phyloP scores from a whole-genome alignment of 1,140 invertebrate genomes.

The Andricus grossulariae region DNA sequence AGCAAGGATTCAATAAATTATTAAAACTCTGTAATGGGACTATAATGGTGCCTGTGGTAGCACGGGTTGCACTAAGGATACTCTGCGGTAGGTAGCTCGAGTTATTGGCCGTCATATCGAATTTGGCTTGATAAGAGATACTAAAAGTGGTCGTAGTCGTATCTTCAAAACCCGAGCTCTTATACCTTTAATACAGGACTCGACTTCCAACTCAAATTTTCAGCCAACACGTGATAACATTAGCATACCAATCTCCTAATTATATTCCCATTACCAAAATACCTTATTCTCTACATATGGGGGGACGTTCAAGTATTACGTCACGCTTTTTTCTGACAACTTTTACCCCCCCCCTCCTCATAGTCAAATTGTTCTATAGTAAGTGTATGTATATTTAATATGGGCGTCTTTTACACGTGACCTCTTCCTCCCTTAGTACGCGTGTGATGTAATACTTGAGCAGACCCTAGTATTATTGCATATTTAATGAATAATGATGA shows the following conservation, averaged over 20 bases:
- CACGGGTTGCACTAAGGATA: constrained; percentile 1
- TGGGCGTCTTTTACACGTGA: no score
- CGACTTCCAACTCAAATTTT: constrained; percentile 13
- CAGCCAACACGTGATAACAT: not conserved
- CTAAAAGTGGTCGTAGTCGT: not conserved
- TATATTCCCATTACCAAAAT: constrained; percentile 20
- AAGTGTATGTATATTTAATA: no score
- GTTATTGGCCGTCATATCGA: constrained; percentile 21
- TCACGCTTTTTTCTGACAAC: no score
- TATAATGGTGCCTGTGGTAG: constrained; percentile 9
- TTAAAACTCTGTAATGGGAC: constrained; percentile 22
- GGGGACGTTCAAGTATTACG: no score
- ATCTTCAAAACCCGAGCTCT: constrained; percentile 26
- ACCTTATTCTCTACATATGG: not conserved
- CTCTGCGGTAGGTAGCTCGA: constrained; percentile 26
- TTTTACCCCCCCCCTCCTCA: no score
- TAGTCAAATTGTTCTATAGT: no score
- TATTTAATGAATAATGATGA: no score
- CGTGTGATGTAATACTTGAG: no score
- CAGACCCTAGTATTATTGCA: no score
- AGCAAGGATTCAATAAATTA: constrained; percentile 25
- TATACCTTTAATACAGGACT: not conserved
- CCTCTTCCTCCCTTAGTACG: no score
- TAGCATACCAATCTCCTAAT: constrained; percentile 20
- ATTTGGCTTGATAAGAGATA: constrained; percentile 21